Conservation (phyloP, 2,797 vertebrate species). For the Allobates femoralis region DNA sequence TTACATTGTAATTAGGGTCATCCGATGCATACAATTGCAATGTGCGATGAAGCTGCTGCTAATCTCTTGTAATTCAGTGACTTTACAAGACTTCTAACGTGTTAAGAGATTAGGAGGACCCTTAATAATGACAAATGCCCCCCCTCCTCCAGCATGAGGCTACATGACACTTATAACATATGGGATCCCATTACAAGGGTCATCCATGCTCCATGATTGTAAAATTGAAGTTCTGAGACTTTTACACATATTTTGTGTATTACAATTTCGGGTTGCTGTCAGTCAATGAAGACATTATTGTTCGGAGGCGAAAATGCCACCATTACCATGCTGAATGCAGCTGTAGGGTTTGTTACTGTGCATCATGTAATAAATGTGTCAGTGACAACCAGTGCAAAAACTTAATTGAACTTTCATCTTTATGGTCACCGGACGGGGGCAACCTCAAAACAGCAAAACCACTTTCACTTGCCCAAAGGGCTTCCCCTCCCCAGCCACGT, state of each 20-base stretch:
- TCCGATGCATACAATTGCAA: not conserved
- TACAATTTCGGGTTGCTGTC: no score
- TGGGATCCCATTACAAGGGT: not conserved
- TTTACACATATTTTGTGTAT: no score
- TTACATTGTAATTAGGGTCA: slow-evolving; percentile 4
- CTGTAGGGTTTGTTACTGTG: no score
- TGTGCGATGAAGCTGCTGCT: not conserved
- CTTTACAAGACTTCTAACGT: slow-evolving; percentile 39
- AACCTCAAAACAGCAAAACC: not conserved
- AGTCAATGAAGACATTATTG: no score
- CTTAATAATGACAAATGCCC: not conserved
- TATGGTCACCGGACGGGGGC: not conserved
- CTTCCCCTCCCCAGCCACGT: not conserved
- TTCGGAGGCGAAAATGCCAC: no score
- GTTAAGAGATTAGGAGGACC: slow-evolving; percentile 43
- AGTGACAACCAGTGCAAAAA: not conserved
- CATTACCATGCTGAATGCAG: no score
- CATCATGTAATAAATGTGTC: not conserved
- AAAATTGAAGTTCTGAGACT: no score
- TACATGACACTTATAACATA: not conserved
- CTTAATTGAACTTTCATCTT: not conserved
- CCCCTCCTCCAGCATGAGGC: not conserved
- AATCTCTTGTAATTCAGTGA: slow-evolving; percentile 43
- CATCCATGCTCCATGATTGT: not conserved
- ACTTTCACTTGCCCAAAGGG: slow-evolving; percentile 3